A percentile compares a stretch with the other conserved stretches of the same genome.
Evolutionary conservation across 2,888 invertebrate species (phyloP).

Genomic region (Siphlonurus alternatus): DNA sequence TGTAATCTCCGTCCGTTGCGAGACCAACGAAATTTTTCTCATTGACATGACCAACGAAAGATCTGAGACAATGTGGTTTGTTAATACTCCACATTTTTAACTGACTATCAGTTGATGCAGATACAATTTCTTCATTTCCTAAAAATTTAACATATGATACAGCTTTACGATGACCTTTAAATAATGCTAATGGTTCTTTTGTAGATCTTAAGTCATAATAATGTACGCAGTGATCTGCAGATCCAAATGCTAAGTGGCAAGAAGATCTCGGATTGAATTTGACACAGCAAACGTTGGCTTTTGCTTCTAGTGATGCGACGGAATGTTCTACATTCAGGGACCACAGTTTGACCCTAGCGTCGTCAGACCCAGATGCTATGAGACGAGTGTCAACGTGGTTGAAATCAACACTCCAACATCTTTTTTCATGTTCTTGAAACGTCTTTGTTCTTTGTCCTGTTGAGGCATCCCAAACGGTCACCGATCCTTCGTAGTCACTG

Average conservation of each 20-base stretch:
- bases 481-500: constrained; percentile 87
- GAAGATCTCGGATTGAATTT: constrained; percentile 74
- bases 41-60: constrained; percentile 81
- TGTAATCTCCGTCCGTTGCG: constrained; percentile 79
- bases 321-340: constrained; percentile 73
- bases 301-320: constrained; percentile 75
- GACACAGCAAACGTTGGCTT: constrained; percentile 91
- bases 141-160: constrained; percentile 89
- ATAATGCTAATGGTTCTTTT: constrained; percentile 60
- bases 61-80: constrained; percentile 55
- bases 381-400: constrained; percentile 77
- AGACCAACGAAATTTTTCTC: constrained; percentile 94
- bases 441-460: constrained; percentile 57
- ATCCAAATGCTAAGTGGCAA: constrained; percentile 82
- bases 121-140: constrained; percentile 68
- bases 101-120: constrained; percentile 83
- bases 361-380: constrained; percentile 84
- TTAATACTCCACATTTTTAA: constrained; percentile 82
- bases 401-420: constrained; percentile 94
- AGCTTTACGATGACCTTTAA: constrained; percentile 82
- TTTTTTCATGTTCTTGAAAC: constrained; percentile 81
- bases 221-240: constrained; percentile 94
- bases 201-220: constrained; percentile 84
- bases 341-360: constrained; percentile 86
- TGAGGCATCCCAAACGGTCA: constrained; percentile 81